Conservation (phyloP, 2,888 invertebrate species). For the Pristionchus arcanus region DNA sequence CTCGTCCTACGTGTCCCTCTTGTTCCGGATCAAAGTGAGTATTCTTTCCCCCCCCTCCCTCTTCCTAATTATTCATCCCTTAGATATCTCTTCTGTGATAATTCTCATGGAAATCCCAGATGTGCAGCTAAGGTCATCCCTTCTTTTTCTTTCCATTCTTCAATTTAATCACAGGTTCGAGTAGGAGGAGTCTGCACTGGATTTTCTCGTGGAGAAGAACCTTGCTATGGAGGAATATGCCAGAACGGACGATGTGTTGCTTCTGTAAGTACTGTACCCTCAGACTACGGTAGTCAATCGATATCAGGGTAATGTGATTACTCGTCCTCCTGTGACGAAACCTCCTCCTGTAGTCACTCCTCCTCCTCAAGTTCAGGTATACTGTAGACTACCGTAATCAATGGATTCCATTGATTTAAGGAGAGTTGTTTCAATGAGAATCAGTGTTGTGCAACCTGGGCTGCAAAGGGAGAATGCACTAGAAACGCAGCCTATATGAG, state of each 20-base stretch:
- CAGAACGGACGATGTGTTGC: conserved; percentile 55
- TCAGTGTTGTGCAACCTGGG: conserved; percentile 48
- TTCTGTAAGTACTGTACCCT: conserved; percentile 15
- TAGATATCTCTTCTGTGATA: conserved; percentile 43
- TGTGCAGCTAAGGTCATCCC: not conserved
- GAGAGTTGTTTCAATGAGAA: conserved; percentile 52
- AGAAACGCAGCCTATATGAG: conserved; percentile 56
- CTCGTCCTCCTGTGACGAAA: conserved; percentile 38
- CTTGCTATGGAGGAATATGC: conserved; percentile 51
- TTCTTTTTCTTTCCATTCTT: not conserved
- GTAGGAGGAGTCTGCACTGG: conserved; percentile 48
- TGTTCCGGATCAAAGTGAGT: conserved; percentile 51
- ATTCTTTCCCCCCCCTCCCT: not conserved
- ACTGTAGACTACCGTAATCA: conserved; percentile 31
- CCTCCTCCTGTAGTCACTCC: conserved; percentile 17
- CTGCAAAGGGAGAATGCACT: conserved; percentile 53
- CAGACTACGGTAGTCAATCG: not conserved
- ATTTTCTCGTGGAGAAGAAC: conserved; percentile 30
- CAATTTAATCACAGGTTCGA: conserved; percentile 23
- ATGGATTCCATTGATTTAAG: conserved; percentile 22
- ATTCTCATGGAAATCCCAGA: conserved; percentile 2
- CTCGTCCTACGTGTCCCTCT: conserved; percentile 55
- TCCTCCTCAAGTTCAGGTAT: conserved; percentile 21
- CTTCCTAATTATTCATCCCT: not conserved
- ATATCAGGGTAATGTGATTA: not conserved